Evolutionary conservation across 2,797 vertebrate genomes (phyloP), one percentile per base, ranked within the genome.

Genomic region (Sparidentex hasta): DNA sequence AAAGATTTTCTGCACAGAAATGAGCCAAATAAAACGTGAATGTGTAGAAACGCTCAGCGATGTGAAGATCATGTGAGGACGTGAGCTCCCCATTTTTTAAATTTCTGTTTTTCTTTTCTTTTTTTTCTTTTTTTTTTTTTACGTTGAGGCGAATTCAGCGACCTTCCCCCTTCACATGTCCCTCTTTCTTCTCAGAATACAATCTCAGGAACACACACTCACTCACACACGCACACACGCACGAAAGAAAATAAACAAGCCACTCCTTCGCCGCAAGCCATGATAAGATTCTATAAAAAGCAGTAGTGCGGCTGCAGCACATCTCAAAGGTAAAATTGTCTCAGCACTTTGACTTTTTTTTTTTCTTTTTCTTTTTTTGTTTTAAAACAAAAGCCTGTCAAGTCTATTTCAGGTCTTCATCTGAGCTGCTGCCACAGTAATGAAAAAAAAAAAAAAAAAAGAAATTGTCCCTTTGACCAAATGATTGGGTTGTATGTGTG

Each of bases 241-340:
- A 27, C 18, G 13, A 52, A 16, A 65, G 16, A 16, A 65, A 41
- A 47, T 43, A 33, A n/a, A 7, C 25, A 73, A 87, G 71, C 73
- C 47, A 67, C 68, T 78, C 59, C 72, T 46, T 68, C 78, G 81
- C 76, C 41, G 13, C 70, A 47, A 75, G 71, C 84, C 73, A 82
- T 87, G 80, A 87, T 78, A 67, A 33, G 82, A 76, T 84, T 90
- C 90, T 88, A 92, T 82, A 94, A 88, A 93, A 91, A 93, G 78
- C 81, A 77, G 74, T 73, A 54, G 80, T 87, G 84, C 27, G 61
- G 87, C 74, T 85, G 86, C 78, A 81, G 85, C 83, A 90, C 84
- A 90, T 93, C 92, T 94, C 90, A 93, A 88, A 25, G 92, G 90
- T 92, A 90, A 76, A 91, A 94, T 93, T 93, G 87, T 90, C 89